phyloP scores from a whole-genome alignment of 2,113 vertebrate species.

The Oxyura jamaicensis region DNA sequence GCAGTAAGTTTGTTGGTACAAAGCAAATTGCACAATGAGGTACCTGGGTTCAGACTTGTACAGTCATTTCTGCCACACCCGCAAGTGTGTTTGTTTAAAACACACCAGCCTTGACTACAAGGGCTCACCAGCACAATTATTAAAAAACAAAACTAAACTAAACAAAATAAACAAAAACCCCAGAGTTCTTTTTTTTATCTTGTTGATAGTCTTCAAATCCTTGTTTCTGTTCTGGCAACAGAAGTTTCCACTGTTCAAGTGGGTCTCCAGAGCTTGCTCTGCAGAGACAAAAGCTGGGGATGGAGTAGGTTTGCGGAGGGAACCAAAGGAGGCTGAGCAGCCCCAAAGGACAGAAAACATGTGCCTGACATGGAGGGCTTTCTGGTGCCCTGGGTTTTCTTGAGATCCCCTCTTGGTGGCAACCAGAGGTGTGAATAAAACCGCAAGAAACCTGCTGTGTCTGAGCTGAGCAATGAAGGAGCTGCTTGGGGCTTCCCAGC shows the following conservation, averaged over 20 bases:
- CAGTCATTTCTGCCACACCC: slow-evolving; percentile 6
- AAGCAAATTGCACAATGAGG: not conserved
- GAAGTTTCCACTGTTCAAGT: not conserved
- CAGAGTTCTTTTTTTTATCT: not conserved
- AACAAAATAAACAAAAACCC: not conserved
- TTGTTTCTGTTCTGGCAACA: not conserved
- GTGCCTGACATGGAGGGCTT: not conserved
- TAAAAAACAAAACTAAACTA: not conserved
- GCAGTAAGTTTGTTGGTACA: not conserved
- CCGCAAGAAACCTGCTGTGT: fast-evolving
- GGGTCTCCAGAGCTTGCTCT: not conserved
- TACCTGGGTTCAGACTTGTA: slow-evolving; percentile 1
- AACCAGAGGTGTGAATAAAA: not conserved
- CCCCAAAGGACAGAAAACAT: not conserved
- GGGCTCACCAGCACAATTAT: not conserved
- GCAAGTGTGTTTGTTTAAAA: not conserved
- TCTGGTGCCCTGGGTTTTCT: not conserved
- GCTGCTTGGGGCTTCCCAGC: not conserved
- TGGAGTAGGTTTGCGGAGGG: not conserved
- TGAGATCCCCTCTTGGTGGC: not conserved
- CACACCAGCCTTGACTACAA: not conserved
- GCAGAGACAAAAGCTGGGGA: not conserved
- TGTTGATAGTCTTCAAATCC: not conserved
- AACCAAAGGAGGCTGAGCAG: not conserved
- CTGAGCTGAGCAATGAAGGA: not conserved